Base-by-base conservation (phyloP, 2,113 vertebrate genomes). In the Caracal caracal region DNA sequence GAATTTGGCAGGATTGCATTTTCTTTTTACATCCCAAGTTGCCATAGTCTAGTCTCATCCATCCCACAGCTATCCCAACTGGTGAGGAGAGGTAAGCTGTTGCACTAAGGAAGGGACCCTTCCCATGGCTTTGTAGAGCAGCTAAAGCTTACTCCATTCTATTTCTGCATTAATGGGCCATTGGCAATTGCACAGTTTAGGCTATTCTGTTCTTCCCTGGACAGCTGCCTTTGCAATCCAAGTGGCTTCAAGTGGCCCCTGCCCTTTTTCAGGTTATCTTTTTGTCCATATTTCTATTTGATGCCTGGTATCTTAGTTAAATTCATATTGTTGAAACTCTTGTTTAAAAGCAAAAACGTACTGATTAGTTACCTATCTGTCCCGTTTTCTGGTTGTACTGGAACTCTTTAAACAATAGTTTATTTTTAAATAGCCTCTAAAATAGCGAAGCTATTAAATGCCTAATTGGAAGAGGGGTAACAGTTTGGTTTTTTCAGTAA, bases 211-310 rank as follows among this genome's bases (percentile, higher is more conserved):
- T 90, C 95, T 97, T 98, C 78, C 92, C 83, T 66, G 96, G 93
- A 79, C 93, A 91, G 93, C 84, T 96, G 96, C 97, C 96, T 98
- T 97, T 98, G 96, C 98, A 97, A 68, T 95, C 98, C 96, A 94
- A 28, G 73, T 35, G 87, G 88, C 97, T 96, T 91, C 93, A 0
- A 0, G 37, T 92, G 75, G 15, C 75, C n/a, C 82, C 17, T 7
- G 63, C 56, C 73, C 61, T 73, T 51, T 79, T 95, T 95, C 90
- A 0, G 79, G 0, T 59, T 96, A 73, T 93, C 59, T 94, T 95
- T 66, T 15, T 81, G 78, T 76, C 85, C 10, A 0, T 24, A 0
- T 94, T 97, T 88, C 5, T 89, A 24, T 37, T 81, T 43, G 0
- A 12, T 1, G 30, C 59, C 0, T 0, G 86, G 24, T 84, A 70